Evolutionary conservation across 2,113 vertebrate genomes (phyloP).

Genomic region (Syngnathus typhle): DNA sequence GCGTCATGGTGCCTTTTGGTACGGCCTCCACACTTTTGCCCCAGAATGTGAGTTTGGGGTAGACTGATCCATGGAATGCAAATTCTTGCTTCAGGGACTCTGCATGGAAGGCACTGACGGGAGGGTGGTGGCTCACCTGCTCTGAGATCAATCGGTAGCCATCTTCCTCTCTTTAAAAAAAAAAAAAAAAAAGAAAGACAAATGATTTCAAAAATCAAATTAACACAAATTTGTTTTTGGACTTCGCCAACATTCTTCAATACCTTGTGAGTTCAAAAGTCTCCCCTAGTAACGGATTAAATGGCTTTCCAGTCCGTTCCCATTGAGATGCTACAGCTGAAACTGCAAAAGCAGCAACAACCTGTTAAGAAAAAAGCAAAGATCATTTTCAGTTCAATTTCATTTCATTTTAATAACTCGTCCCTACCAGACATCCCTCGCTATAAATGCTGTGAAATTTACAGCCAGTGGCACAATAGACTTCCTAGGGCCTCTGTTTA

Average conservation of each 20-base stretch:
- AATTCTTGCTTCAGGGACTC: slow-evolving; percentile 91
- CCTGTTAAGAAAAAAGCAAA: slow-evolving; percentile 61
- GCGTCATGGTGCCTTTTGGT: slow-evolving; percentile 91
- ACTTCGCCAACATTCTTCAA: not conserved
- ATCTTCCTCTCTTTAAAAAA: slow-evolving; percentile 82
- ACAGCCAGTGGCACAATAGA: no score
- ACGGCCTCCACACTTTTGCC: slow-evolving; percentile 97
- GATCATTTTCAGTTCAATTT: not conserved
- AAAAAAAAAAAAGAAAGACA: not conserved
- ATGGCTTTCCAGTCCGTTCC: slow-evolving; percentile 96
- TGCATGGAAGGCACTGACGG: slow-evolving; percentile 93
- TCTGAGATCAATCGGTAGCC: slow-evolving; percentile 94
- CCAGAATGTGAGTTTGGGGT: slow-evolving; percentile 98
- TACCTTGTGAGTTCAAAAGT: slow-evolving; percentile 93
- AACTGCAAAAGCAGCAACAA: slow-evolving; percentile 92
- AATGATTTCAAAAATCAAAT: not conserved
- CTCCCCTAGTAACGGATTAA: slow-evolving; percentile 93
- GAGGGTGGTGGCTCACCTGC: slow-evolving; percentile 97
- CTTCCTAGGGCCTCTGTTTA: no score
- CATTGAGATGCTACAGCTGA: slow-evolving; percentile 97
- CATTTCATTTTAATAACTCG: no score
- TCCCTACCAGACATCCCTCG: no score
- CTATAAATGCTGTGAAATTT: no score
- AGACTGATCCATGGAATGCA: slow-evolving; percentile 94
- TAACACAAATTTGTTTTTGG: no score